Evolutionary conservation across 2,888 invertebrate genomes (phyloP), one percentile per base, ranked within the genome.

Genomic region (Sabellastarte sp.): DNA sequence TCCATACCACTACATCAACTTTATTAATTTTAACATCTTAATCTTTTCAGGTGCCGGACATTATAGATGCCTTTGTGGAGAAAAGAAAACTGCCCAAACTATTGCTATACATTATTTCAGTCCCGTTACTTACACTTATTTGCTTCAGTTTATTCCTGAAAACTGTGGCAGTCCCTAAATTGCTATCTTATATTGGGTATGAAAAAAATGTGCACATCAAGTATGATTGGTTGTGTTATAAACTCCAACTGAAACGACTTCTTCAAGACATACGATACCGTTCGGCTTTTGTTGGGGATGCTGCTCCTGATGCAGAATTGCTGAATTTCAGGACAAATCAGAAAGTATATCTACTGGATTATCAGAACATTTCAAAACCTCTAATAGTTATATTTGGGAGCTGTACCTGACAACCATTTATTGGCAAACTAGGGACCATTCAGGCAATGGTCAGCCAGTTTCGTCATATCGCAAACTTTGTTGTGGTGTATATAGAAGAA

Each of bases 301-400:
- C 10, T 10, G 41, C 41, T 41, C 41, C 41, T 20, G 20, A 41
- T 20, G 41, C 41, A 15, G 41, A 41, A 5, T 5, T 41, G 5
- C 5, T 41, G 10, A 15, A 41, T 41, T 41, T 41, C 41, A 15
- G 10, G 41, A 41, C 41, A 41, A 41, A 53, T 3, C 26, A 32
- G 1, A 20, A 50, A 31, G 26, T 20, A 24, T 29, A 29, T 30
- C 57, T 64, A 26, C 58, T 64, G 29, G 59, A 64, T 24, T 59
- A 31, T 32, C 41, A 41, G n/a, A 73, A 61, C 31, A 20, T 60
- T 10, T 71, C 68, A 0, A 64, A 76, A 1, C 76, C 77, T 31
- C 69, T 78, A 28, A 71, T 78, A 15, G 50, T 78, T 4, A 76
- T 75, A 63, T 78, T 78, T 56, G 78, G 78, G n/a, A 77, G 77